These are phyloP conservation scores for Brachyptera risi DNA, from an alignment of 2,888 invertebrate species.

Conservation along the genomic window DNA sequence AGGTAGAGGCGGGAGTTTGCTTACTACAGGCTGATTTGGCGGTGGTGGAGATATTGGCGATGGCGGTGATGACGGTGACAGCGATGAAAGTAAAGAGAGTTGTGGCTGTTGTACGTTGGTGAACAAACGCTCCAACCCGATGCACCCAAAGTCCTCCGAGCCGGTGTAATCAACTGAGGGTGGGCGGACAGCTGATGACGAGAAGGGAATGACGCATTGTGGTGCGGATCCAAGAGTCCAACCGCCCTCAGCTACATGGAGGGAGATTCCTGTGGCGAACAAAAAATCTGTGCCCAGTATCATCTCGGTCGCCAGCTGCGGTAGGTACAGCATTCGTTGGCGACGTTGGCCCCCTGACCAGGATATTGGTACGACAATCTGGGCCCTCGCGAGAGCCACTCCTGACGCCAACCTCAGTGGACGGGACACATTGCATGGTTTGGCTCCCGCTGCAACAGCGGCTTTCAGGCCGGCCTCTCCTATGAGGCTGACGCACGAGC, in stretches of 20 bases:
- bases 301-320: background rate
- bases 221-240: background rate
- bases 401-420: background rate
- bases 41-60: too few species aligned
- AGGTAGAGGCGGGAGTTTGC: too few species aligned
- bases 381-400: background rate
- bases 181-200: too few species aligned
- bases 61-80: too few species aligned
- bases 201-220: background rate
- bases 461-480: background rate
- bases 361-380: background rate
- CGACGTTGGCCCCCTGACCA: constrained; percentile 2
- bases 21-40: too few species aligned
- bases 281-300: background rate
- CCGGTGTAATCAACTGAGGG: too few species aligned
- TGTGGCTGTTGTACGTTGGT: too few species aligned
- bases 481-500: constrained; percentile 21
- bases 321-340: background rate
- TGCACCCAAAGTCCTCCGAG: too few species aligned
- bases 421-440: background rate
- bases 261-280: background rate
- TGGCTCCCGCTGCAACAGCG: background rate
- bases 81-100: too few species aligned
- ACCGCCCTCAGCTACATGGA: background rate
- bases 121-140: too few species aligned